phyloP scores from a whole-genome alignment of 2,113 vertebrate genomes.

The Rhynchopsitta pachyrhyncha region DNA sequence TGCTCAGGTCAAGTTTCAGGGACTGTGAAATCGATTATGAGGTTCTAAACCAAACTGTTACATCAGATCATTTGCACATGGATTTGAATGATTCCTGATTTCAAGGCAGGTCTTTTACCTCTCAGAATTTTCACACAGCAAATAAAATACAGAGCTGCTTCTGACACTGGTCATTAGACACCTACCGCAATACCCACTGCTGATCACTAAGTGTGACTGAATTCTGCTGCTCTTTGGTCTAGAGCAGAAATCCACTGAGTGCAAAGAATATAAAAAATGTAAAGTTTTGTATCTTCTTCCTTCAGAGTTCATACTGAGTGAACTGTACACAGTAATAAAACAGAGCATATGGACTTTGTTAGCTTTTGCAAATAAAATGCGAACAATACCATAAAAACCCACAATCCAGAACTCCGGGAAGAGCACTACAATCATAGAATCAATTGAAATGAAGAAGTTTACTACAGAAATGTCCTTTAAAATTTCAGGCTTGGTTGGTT shows the following conservation, averaged over 20 bases:
- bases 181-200: neutral
- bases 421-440: neutral
- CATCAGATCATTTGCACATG: neutral
- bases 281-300: neutral
- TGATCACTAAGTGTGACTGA: accelerated
- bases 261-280: neutral
- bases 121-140: neutral
- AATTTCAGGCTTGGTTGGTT: neutral
- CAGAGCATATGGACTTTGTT: neutral
- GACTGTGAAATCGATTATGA: neutral
- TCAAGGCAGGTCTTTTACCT: neutral
- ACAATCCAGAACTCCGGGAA: neutral
- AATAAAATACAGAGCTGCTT: neutral
- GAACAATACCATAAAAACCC: neutral
- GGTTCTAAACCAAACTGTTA: neutral
- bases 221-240: neutral
- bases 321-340: neutral
- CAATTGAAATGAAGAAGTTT: neutral
- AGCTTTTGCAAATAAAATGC: neutral
- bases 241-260: neutral
- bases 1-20: neutral
- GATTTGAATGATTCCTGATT: neutral
- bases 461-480: neutral
- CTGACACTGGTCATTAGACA: neutral
- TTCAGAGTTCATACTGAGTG: neutral